phyloP scores from a whole-genome alignment of 1,140 invertebrate genomes.

The Trichonephila clavata region DNA sequence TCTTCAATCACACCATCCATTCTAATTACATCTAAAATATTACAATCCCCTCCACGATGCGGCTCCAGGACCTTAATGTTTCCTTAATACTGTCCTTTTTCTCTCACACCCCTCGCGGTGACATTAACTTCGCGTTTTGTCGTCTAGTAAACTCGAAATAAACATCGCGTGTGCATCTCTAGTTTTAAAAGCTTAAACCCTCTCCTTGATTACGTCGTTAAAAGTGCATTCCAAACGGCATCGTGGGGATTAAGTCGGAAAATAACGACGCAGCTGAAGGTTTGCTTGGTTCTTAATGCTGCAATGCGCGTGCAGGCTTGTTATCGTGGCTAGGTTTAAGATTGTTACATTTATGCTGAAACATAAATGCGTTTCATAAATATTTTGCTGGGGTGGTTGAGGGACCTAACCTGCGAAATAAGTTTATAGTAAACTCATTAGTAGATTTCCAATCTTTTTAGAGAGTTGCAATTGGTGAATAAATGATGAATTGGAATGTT shows the following conservation, averaged over 20 bases:
- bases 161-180: background rate
- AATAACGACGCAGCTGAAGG: background rate
- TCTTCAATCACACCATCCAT: too few relatives aligned
- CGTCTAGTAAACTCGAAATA: background rate
- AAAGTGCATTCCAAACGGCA: background rate
- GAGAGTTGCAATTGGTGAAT: background rate
- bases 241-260: background rate
- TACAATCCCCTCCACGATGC: too few relatives aligned
- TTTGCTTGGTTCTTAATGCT: background rate
- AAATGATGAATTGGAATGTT: background rate
- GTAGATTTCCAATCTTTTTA: background rate
- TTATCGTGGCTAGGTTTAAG: background rate
- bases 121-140: slow-evolving; percentile 13
- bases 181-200: background rate
- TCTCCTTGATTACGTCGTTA: slow-evolving; percentile 8
- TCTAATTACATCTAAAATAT: too few relatives aligned
- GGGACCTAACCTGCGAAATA: background rate
- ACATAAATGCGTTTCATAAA: background rate
- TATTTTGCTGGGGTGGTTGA: background rate
- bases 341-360: background rate
- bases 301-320: background rate
- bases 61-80: background rate
- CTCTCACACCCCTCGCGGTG: too few relatives aligned
- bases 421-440: background rate
- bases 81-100: background rate